Percentiles rank a stretch among this genome's conserved stretches.
Evolutionary conservation across 2,888 invertebrate genomes (phyloP).

Genomic region (Cerceris rybyensis): DNA sequence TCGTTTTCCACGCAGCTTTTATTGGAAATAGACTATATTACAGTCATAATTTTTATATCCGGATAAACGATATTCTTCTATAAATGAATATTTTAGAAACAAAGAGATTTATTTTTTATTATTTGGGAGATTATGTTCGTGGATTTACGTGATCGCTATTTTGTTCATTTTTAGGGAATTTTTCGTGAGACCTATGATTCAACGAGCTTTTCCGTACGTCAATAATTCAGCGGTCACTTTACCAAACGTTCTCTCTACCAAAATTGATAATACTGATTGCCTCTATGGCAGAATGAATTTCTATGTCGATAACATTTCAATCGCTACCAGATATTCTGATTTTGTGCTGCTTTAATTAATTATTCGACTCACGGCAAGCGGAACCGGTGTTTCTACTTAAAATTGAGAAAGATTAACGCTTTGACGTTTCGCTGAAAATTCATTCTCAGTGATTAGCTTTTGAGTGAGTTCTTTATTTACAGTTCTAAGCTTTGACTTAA

Average conservation of each 20-base stretch:
- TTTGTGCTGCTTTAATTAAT: constrained; percentile 49
- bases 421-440: too few species aligned
- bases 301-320: constrained; percentile 27
- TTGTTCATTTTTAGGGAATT: constrained; percentile 47
- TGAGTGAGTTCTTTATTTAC: too few species aligned
- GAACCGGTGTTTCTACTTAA: constrained; percentile 1
- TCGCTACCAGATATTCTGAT: constrained; percentile 21
- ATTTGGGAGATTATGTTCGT: not conserved
- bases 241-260: constrained; percentile 39
- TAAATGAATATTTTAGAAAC: too few species aligned
- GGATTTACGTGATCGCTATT: constrained; percentile 21
- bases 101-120: too few species aligned
- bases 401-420: constrained; percentile 1
- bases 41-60: too few species aligned
- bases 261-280: constrained; percentile 42
- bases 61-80: too few species aligned
- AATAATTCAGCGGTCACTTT: constrained; percentile 41
- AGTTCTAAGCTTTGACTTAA: too few species aligned
- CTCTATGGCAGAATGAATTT: constrained; percentile 13
- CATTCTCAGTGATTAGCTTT: too few species aligned
- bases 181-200: constrained; percentile 20
- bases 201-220: constrained; percentile 24
- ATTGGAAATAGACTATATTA: too few species aligned
- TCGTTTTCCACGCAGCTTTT: too few species aligned
- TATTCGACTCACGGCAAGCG: constrained; percentile 41